Percentiles rank a stretch among this genome's conserved stretches.
These are phyloP conservation scores for Campoletis raptor DNA, from an alignment of 2,888 invertebrate genomes.

Conservation along the genomic window DNA sequence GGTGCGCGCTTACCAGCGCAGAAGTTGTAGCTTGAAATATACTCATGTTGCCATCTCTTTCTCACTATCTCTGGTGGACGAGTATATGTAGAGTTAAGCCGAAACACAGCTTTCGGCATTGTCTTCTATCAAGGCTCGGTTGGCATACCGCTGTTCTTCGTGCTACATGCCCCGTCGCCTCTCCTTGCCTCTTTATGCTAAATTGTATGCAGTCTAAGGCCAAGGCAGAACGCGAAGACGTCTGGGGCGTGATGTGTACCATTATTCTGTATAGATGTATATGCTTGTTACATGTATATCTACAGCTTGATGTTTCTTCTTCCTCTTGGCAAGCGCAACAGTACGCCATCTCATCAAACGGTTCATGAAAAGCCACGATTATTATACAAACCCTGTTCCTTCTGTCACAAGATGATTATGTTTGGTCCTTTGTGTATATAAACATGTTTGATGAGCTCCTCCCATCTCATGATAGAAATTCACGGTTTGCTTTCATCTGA, in stretches of 20 bases:
- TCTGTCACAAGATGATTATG: conserved; percentile 35
- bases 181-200: conserved; percentile 47
- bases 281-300: not conserved
- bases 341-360: conserved; percentile 45
- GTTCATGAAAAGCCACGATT: conserved; percentile 44
- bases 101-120: conserved; percentile 67
- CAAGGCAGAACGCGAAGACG: conserved; percentile 22
- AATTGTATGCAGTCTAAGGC: conserved; percentile 54
- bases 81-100: conserved; percentile 20
- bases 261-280: conserved; percentile 17
- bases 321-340: conserved; percentile 26
- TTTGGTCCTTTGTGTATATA: not conserved
- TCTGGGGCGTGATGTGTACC: conserved; percentile 16
- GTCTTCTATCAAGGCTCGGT: conserved; percentile 63
- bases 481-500: not conserved
- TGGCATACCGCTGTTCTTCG: conserved; percentile 54
- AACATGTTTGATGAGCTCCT: not conserved
- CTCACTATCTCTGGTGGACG: conserved; percentile 23
- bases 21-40: conserved; percentile 53
- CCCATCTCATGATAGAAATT: not conserved
- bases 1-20: conserved; percentile 48
- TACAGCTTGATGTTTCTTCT: conserved; percentile 44
- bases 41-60: conserved; percentile 25
- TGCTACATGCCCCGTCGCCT: conserved; percentile 44
- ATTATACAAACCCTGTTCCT: conserved; percentile 22